Conservation (phyloP, 1,140 invertebrate species). For the Monochamus saltuarius region DNA sequence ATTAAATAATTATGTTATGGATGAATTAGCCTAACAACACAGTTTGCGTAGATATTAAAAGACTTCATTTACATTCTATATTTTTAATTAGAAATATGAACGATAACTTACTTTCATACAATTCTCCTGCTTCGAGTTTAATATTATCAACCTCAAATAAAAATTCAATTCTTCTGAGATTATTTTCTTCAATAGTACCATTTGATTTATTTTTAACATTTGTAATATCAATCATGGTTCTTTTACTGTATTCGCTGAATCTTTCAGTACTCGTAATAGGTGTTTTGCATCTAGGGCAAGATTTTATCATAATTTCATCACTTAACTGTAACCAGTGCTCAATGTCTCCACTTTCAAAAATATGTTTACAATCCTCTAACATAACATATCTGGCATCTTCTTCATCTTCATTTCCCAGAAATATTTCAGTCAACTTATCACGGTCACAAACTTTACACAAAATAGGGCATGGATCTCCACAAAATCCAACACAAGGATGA, state of each 20-base stretch:
- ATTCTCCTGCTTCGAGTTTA: not conserved
- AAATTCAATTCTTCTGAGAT: conserved; percentile 1
- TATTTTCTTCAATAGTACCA: conserved; percentile 41
- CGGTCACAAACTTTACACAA: conserved; percentile 56
- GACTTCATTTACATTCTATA: no score
- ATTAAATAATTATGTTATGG: no score
- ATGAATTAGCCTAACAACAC: no score
- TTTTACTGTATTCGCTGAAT: conserved; percentile 62
- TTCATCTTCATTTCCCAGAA: conserved; percentile 62
- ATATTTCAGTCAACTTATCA: conserved; percentile 54
- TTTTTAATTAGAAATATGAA: no score
- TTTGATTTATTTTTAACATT: conserved; percentile 58
- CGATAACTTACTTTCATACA: not conserved
- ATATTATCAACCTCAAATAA: not conserved
- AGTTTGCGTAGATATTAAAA: no score
- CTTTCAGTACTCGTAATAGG: conserved; percentile 60
- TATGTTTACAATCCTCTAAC: conserved; percentile 65
- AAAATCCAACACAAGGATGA: conserved; percentile 66
- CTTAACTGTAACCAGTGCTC: conserved; percentile 56
- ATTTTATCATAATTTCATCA: conserved; percentile 57
- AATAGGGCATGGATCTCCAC: conserved; percentile 65
- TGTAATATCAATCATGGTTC: conserved; percentile 57
- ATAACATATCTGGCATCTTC: conserved; percentile 61
- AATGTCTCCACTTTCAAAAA: conserved; percentile 60
- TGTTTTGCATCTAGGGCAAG: conserved; percentile 65